These are phyloP conservation scores for Diaprepes abbreviatus DNA, from an alignment of 2,888 invertebrate genomes.

Conservation along the genomic window DNA sequence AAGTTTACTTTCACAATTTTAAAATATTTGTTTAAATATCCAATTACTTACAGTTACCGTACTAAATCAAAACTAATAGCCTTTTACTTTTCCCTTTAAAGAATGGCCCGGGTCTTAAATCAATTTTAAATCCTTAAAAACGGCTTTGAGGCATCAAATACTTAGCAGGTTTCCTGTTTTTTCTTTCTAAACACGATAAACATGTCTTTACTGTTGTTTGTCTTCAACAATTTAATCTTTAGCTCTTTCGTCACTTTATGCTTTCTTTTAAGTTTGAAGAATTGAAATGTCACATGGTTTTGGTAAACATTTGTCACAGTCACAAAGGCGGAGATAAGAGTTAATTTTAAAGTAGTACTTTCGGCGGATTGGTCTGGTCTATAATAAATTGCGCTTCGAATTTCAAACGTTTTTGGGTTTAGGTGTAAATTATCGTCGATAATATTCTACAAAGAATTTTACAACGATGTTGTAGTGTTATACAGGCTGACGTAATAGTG, in stretches of 20 bases:
- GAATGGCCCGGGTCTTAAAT: conserved; percentile 24
- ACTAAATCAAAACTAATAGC: conserved; percentile 6
- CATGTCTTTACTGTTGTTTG: conserved; percentile 9
- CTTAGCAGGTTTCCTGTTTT: conserved; percentile 24
- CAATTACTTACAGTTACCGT: too few species aligned
- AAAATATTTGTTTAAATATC: too few species aligned
- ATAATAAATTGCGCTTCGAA: too few species aligned
- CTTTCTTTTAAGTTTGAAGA: not conserved
- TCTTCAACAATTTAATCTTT: conserved; percentile 11
- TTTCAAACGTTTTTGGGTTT: too few species aligned
- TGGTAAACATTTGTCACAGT: conserved; percentile 3
- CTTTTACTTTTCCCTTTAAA: not conserved
- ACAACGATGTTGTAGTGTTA: too few species aligned
- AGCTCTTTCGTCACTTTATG: conserved; percentile 10
- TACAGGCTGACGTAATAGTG: too few species aligned
- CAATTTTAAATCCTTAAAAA: conserved; percentile 14
- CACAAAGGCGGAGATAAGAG: not conserved
- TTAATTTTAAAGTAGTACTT: too few species aligned
- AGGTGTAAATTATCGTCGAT: too few species aligned
- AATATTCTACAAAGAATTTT: too few species aligned
- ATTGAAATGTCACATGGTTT: conserved; percentile 10
- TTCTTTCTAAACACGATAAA: conserved; percentile 20
- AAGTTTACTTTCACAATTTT: too few species aligned
- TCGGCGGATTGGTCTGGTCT: too few species aligned
- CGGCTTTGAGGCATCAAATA: not conserved